These are phyloP conservation scores for Muraenolepis orangiensis DNA, from an alignment of 2,797 vertebrate genomes.

Conservation along the genomic window DNA sequence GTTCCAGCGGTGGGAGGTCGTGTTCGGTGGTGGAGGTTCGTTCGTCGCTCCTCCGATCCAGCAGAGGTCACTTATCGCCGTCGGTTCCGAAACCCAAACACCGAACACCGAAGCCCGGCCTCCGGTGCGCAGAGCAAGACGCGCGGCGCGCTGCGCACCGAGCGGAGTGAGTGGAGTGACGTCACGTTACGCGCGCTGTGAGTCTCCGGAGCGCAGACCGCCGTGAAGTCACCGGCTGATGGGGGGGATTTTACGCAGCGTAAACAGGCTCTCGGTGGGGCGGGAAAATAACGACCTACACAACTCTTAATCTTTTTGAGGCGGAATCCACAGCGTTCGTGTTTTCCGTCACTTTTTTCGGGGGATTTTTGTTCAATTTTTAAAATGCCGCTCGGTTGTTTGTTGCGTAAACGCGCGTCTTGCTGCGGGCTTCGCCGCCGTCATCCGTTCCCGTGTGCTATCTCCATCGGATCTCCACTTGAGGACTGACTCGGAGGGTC, in stretches of 20 bases:
- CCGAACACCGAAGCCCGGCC: background rate
- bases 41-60: background rate
- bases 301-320: too few species aligned
- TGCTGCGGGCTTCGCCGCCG: conserved; percentile 19
- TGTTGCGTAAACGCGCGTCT: conserved; percentile 45
- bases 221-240: background rate
- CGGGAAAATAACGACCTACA: background rate
- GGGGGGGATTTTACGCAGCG: too few species aligned
- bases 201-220: background rate
- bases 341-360: background rate
- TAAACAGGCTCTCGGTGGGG: background rate
- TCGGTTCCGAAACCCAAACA: background rate
- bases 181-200: background rate
- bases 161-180: background rate
- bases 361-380: background rate
- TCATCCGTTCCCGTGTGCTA: conserved; percentile 10
- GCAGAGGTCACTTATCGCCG: background rate
- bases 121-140: background rate
- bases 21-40: background rate
- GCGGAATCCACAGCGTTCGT: background rate
- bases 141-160: background rate
- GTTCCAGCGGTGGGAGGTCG: background rate
- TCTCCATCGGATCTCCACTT: conserved; percentile 33
- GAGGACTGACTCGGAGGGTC: conserved; percentile 10
- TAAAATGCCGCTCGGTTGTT: conserved; percentile 19